A percentile compares a stretch with the other conserved stretches of the same genome.
Conservation (phyloP, 2,888 invertebrate species). For the Osedax fenrisi region DNA sequence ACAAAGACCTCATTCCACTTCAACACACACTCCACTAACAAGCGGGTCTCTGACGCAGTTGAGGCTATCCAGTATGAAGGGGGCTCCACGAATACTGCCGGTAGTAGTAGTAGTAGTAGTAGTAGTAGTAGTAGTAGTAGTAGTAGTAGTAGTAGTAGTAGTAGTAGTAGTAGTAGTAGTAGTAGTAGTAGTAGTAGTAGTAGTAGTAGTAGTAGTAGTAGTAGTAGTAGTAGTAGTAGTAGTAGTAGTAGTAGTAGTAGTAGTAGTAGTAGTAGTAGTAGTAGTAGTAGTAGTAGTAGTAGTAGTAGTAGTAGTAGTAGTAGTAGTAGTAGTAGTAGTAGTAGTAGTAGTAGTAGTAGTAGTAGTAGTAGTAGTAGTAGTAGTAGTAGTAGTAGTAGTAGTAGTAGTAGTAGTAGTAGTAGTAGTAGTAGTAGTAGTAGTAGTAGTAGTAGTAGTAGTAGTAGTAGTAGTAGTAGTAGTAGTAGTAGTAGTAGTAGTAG, state of each 20-base stretch:
- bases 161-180: slow-evolving; percentile 2
- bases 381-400: background rate
- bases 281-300: background rate
- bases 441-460: slow-evolving; percentile 5
- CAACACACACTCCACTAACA: slow-evolving; percentile 36
- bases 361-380: background rate
- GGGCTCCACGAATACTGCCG: slow-evolving; percentile 42
- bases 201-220: slow-evolving; percentile 16
- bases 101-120: no score
- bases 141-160: no score
- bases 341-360: background rate
- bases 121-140: no score
- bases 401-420: background rate
- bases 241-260: background rate
- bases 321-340: background rate
- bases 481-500: slow-evolving; percentile 13
- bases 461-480: slow-evolving; percentile 8
- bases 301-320: background rate
- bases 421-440: background rate
- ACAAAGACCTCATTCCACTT: slow-evolving; percentile 41
- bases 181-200: slow-evolving; percentile 1
- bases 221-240: slow-evolving; percentile 12
- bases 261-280: background rate
- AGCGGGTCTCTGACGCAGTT: slow-evolving; percentile 35
- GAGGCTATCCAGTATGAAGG: slow-evolving; percentile 36